These are phyloP conservation scores for Falco columbarius DNA, from an alignment of 2,797 vertebrate genomes.

Conservation along the genomic window DNA sequence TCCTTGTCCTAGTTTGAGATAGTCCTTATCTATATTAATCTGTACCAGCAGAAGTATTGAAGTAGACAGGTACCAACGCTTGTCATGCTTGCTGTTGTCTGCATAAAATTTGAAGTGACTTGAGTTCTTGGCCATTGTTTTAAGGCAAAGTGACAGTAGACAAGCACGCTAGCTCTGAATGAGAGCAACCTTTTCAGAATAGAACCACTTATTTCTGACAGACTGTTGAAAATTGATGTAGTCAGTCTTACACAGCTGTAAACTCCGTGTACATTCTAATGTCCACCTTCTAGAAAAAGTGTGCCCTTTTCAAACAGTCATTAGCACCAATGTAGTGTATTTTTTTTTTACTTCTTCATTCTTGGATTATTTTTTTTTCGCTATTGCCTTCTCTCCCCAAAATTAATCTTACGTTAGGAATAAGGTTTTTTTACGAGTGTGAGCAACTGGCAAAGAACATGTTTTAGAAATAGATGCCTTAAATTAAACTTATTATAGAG, in stretches of 20 bases:
- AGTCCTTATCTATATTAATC: constrained; percentile 29
- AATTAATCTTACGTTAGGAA: neutral
- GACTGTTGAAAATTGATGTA: neutral
- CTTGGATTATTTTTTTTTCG: neutral
- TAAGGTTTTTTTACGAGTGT: neutral
- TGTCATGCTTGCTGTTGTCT: neutral
- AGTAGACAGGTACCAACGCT: constrained; percentile 22
- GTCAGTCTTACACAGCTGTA: neutral
- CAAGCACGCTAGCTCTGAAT: neutral
- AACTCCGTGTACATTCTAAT: neutral
- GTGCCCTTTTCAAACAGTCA: neutral
- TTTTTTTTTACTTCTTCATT: neutral
- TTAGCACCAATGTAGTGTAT: neutral
- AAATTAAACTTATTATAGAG: constrained; percentile 5
- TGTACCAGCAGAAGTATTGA: neutral
- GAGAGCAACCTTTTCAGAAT: neutral
- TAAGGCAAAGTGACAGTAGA: neutral
- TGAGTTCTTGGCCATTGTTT: neutral
- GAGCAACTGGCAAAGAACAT: constrained; percentile 18
- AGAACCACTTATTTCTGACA: neutral
- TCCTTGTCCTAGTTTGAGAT: constrained; percentile 51
- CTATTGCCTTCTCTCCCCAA: neutral
- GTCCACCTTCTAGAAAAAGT: neutral
- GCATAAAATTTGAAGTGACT: constrained; percentile 10
- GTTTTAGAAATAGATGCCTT: constrained; percentile 35